phyloP scores from a whole-genome alignment of 2,888 invertebrate genomes.

The Poecilobothrus nobilitatus region DNA sequence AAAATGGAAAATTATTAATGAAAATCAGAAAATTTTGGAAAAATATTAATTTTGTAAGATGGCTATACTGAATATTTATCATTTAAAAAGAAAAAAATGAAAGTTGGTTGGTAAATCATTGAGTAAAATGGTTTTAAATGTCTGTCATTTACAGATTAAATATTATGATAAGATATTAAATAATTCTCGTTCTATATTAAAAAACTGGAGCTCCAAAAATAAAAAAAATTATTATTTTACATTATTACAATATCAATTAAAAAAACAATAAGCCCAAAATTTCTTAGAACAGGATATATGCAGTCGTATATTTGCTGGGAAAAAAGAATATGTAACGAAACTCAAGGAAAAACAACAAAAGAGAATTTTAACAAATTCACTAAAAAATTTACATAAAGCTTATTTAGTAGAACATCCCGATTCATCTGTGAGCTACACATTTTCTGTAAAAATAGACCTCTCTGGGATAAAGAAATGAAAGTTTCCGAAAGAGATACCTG shows the following conservation, averaged over 20 bases:
- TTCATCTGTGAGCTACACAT: background rate
- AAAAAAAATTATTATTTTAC: too few species aligned
- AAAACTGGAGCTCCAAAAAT: background rate
- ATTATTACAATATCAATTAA: background rate
- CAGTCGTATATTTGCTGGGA: background rate
- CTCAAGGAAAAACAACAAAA: background rate
- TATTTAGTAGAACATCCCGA: background rate
- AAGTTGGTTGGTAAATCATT: too few species aligned
- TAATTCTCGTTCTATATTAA: background rate
- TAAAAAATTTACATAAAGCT: background rate
- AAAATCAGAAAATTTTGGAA: too few species aligned
- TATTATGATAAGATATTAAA: background rate
- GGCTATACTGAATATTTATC: too few species aligned
- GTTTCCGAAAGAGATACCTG: background rate
- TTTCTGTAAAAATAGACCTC: background rate
- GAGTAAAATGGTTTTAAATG: too few species aligned
- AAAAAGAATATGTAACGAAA: background rate
- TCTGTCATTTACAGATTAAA: too few species aligned
- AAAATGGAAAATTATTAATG: too few species aligned
- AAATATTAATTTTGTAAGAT: too few species aligned
- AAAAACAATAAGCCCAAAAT: background rate
- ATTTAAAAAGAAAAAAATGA: too few species aligned
- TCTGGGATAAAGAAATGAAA: background rate
- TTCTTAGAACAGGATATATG: constrained; percentile 1
- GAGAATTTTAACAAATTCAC: background rate